Percentiles rank a stretch among this genome's conserved stretches.
Conservation (phyloP, 2,888 invertebrate genomes). For the Axea sp. region DNA sequence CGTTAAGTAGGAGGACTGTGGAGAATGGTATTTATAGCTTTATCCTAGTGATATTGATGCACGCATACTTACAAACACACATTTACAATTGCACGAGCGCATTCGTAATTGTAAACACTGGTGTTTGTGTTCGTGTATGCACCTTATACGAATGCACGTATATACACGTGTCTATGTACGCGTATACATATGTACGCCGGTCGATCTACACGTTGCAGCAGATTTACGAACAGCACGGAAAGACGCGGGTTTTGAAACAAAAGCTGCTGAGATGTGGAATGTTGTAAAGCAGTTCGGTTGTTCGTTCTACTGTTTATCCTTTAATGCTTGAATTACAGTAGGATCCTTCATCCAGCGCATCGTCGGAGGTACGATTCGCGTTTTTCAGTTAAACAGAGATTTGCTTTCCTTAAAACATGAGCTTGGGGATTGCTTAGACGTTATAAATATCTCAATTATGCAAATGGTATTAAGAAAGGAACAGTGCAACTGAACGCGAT, state of each 20-base stretch:
- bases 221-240: slow-evolving; percentile 34
- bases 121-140: slow-evolving; percentile 2
- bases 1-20: slow-evolving; percentile 22
- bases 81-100: neutral
- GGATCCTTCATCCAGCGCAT: slow-evolving; percentile 30
- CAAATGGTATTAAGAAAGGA: slow-evolving; percentile 20
- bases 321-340: slow-evolving; percentile 32
- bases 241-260: slow-evolving; percentile 23
- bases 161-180: slow-evolving; percentile 10
- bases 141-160: no score
- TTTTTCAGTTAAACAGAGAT: slow-evolving; percentile 13
- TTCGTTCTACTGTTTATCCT: slow-evolving; percentile 41
- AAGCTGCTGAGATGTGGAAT: slow-evolving; percentile 34
- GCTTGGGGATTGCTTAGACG: slow-evolving; percentile 20
- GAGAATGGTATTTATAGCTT: slow-evolving; percentile 68
- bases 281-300: slow-evolving; percentile 32
- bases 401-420: slow-evolving; percentile 5
- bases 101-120: no score
- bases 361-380: slow-evolving; percentile 26
- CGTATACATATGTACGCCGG: no score
- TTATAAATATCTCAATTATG: slow-evolving; percentile 51
- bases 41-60: slow-evolving; percentile 53
- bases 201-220: slow-evolving; percentile 9
- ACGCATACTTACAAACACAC: neutral
- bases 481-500: no score